phyloP scores from a whole-genome alignment of 2,888 invertebrate species.

The Lasioglossum malachurum region DNA sequence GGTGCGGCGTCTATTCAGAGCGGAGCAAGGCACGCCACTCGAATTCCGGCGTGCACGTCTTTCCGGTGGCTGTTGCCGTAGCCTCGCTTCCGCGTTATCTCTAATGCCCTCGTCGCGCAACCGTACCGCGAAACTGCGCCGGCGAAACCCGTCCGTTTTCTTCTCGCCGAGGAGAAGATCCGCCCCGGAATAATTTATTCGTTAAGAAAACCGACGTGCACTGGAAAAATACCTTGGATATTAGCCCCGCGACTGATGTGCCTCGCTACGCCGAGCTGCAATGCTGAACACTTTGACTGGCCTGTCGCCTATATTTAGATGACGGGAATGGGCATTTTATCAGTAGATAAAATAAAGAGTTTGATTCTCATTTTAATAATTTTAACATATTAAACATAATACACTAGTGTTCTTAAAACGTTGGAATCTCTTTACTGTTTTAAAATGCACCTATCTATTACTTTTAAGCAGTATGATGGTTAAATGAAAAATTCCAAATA shows the following conservation, averaged over 20 bases:
- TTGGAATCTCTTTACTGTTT: no score
- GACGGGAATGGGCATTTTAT: not conserved
- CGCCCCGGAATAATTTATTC: conserved; percentile 41
- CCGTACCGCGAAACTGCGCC: conserved; percentile 25
- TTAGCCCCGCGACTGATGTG: not conserved
- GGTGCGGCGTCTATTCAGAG: conserved; percentile 31
- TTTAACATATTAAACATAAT: no score
- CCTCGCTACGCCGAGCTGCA: not conserved
- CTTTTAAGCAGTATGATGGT: not conserved
- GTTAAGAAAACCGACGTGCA: conserved; percentile 9
- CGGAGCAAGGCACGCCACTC: conserved; percentile 23
- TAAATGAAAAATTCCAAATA: not conserved
- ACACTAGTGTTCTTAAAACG: no score
- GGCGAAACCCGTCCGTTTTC: not conserved
- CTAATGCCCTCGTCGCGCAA: conserved; percentile 39
- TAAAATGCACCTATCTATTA: not conserved
- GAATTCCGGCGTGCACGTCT: conserved; percentile 31
- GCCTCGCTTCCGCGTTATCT: conserved; percentile 50
- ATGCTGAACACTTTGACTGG: not conserved
- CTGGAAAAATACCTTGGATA: conserved; percentile 42
- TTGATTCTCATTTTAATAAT: no score
- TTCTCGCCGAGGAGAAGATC: not conserved
- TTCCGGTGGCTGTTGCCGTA: conserved; percentile 5
- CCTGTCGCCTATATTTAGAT: not conserved
- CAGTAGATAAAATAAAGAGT: no score